Evolutionary conservation across 2,888 invertebrate species (phyloP), one percentile per base, ranked within the genome.

Genomic region (Aradus depressus): DNA sequence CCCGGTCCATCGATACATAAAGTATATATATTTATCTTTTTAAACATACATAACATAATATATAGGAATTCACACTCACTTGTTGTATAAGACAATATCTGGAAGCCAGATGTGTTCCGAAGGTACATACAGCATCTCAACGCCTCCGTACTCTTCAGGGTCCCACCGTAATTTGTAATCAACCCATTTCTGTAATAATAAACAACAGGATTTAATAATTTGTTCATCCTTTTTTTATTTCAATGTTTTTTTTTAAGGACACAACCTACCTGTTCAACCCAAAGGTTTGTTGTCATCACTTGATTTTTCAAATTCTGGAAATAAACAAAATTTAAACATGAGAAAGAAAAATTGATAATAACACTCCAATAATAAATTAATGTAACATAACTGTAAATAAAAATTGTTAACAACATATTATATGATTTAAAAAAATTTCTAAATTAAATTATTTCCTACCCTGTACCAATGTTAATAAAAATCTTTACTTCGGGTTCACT

Each of bases 71-170:
- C 21, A 39, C 66, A 22, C 72, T 82, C 79, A 89, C 75, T 90
- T 90, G 65, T 90, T 90, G 63, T 87, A 89, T 3, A 89, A 73
- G n/a, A 89, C 92, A 59, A 96, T 91, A 64, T 96, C 96, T 0
- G 96, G 95, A 22, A 92, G 72, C 95, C 95, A 96, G 64, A 96
- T 91, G 65, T 92, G 89, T 66, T 95, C 92, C 0, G 95, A 92
- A 1, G 95, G 95, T 14, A 96, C 92, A 62, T 89, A 88, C 43
- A 90, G 70, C 81, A 87, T 86, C 66, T 89, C 87, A 0, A 91
- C 80, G 0, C 90, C 91, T 0, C 90, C 91, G 62, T 91, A 92
- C 61, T 91, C 89, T 49, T 82, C 82, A 0, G 91, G 91, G 59
- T 85, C 81, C 91, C 91, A 92, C 45, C 77, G 75, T 32, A 92